These are phyloP conservation scores for Oceanites oceanicus DNA, from an alignment of 2,113 vertebrate species.

Conservation along the genomic window DNA sequence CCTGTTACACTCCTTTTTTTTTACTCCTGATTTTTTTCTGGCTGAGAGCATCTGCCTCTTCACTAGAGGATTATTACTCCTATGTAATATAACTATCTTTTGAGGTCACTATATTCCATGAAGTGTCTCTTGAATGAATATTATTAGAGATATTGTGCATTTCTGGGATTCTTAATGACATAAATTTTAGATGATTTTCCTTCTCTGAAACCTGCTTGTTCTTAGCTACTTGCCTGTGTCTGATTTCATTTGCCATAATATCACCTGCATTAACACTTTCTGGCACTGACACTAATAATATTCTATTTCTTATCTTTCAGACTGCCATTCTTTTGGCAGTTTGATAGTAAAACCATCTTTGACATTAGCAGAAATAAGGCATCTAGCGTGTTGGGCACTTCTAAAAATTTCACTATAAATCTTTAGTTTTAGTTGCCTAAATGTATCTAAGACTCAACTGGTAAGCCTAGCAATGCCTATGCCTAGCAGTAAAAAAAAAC, in stretches of 20 bases:
- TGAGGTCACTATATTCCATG: not conserved
- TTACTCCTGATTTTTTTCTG: not conserved
- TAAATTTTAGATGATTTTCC: not conserved
- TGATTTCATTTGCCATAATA: not conserved
- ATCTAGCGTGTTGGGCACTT: not conserved
- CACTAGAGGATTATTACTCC: not conserved
- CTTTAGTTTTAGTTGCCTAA: not conserved
- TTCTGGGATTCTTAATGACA: not conserved
- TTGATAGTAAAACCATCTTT: not conserved
- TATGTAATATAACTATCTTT: not conserved
- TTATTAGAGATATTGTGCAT: not conserved
- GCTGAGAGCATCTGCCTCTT: not conserved
- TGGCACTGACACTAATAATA: not conserved
- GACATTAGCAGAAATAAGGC: not conserved
- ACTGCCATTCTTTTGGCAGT: not conserved
- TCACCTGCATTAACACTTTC: not conserved
- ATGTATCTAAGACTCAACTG: not conserved
- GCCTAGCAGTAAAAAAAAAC: not conserved
- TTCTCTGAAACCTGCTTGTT: not conserved
- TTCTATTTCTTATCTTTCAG: not conserved
- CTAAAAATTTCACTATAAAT: not conserved
- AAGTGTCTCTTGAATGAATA: not conserved
- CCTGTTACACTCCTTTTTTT: not conserved
- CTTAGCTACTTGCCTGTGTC: not conserved
- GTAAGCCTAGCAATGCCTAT: not conserved